A percentile compares a stretch with the other conserved stretches of the same genome.
Conservation (phyloP, 2,797 vertebrate genomes). For the Thunnus albacares region DNA sequence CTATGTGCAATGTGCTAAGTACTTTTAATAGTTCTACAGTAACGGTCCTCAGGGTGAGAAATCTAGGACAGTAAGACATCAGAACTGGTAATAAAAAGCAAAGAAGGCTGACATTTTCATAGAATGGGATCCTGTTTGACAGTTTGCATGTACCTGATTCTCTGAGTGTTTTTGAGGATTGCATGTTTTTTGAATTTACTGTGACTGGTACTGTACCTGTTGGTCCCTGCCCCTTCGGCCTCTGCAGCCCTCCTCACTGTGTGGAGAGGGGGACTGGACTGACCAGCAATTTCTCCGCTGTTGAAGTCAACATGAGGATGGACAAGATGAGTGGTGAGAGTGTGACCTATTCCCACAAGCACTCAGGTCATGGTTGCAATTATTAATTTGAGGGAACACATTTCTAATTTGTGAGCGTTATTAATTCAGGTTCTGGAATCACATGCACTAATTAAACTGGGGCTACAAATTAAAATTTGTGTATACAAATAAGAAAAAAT, state of each 20-base stretch:
- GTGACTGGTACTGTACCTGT: slow-evolving; percentile 71
- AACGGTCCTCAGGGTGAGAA: slow-evolving; percentile 45
- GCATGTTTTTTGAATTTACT: slow-evolving; percentile 3
- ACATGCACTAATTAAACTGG: slow-evolving; percentile 4
- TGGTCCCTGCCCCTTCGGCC: slow-evolving; percentile 88
- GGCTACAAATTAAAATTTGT: slow-evolving; percentile 8
- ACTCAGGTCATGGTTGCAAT: slow-evolving; percentile 3
- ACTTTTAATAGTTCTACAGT: slow-evolving; percentile 68
- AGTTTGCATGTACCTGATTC: neutral
- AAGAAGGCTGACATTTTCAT: slow-evolving; percentile 6
- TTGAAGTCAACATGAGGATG: slow-evolving; percentile 32
- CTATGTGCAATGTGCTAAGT: slow-evolving; percentile 62
- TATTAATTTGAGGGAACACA: neutral
- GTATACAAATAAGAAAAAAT: neutral
- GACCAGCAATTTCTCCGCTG: slow-evolving; percentile 90
- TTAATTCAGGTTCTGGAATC: slow-evolving; percentile 1
- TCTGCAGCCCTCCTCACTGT: slow-evolving; percentile 85
- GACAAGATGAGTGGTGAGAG: slow-evolving; percentile 7
- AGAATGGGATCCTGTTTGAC: slow-evolving; percentile 4
- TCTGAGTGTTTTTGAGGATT: neutral
- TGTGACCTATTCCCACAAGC: neutral
- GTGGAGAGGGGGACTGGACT: slow-evolving; percentile 82
- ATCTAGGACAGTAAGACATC: slow-evolving; percentile 48
- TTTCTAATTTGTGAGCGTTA: slow-evolving; percentile 5
- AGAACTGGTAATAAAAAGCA: slow-evolving; percentile 15